Base-by-base conservation (phyloP, 2,797 vertebrate species). In the Cossypha polioptera region DNA sequence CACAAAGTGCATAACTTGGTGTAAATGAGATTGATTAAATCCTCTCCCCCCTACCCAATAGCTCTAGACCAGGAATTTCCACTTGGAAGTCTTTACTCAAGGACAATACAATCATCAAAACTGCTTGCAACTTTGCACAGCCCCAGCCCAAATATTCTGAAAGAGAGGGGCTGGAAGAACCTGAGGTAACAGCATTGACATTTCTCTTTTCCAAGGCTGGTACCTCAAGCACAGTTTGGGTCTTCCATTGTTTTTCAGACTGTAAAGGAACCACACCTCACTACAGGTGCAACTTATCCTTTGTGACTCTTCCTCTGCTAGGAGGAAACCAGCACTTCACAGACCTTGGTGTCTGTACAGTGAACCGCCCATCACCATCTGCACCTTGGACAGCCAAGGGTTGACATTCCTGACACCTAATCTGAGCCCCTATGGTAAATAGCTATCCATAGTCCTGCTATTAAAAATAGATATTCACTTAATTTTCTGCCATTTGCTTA, bases 161-260 rank as follows among this genome's bases (percentile, higher is more conserved):
- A 17, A 62, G 55, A 38, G 24, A 38, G 18, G 28, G 11, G 15
- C 8, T n/a, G 10, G 7, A 69, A 58, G 22, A 89, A 66, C 2
- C 7, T 9, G 68, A 50, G 28, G 4, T 36, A 48, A 54, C 0
- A 28, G 2, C 4, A 19, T 5, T 65, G 59, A 45, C 2, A 43
- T 20, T 54, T 63, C 31, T 9, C 5, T 83, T 81, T 84, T 40
- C 22, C 22, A 51, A 0, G 16, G 40, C 13, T 1, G 1, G 9
- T 45, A 51, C 25, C 42, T 57, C 0, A 0, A 87, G 35, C 11
- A 16, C 9, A 53, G 10, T 55, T 76, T 2, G 2, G 12, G 7
- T 12, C 14, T 47, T 66, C 25, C 14, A n/a, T 4, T 73, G 57
- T 26, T 73, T 78, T 86, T 78, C 35, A 58, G 35, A 31, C 8